Conservation (phyloP, 2,797 vertebrate species). For the Acanthiza pusilla region DNA sequence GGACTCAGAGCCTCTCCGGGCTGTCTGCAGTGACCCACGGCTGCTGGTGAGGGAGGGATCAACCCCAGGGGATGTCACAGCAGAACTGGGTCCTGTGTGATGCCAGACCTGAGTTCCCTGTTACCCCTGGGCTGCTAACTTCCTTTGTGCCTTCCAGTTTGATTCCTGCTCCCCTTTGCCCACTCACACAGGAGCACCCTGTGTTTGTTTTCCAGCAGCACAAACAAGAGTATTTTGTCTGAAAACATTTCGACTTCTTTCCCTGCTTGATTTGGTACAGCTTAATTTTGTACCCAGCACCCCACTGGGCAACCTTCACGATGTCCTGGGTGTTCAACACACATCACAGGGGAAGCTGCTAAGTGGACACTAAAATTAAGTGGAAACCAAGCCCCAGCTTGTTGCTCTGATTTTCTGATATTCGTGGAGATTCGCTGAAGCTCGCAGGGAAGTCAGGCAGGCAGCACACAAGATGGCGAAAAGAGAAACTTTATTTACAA, state of each 20-base stretch:
- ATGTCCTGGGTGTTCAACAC: neutral
- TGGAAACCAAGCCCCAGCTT: neutral
- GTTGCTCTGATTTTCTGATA: too few species aligned
- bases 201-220: neutral
- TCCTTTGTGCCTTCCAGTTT: neutral
- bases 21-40: neutral
- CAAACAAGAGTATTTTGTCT: neutral
- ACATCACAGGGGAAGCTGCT: accelerated
- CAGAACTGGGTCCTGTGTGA: neutral
- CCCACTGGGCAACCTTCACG: accelerated
- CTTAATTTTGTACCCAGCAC: neutral
- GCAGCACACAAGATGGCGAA: too few species aligned
- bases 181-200: accelerated
- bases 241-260: neutral
- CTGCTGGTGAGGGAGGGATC: neutral
- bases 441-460: too few species aligned
- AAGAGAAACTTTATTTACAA: too few species aligned
- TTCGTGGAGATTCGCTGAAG: too few species aligned
- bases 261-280: neutral
- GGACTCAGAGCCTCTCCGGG: neutral
- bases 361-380: neutral
- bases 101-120: neutral
- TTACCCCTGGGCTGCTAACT: neutral
- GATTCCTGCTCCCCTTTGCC: neutral
- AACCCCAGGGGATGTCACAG: neutral